Evolutionary conservation across 2,113 vertebrate genomes (phyloP).

Genomic region (Atherinomorus stipes): DNA sequence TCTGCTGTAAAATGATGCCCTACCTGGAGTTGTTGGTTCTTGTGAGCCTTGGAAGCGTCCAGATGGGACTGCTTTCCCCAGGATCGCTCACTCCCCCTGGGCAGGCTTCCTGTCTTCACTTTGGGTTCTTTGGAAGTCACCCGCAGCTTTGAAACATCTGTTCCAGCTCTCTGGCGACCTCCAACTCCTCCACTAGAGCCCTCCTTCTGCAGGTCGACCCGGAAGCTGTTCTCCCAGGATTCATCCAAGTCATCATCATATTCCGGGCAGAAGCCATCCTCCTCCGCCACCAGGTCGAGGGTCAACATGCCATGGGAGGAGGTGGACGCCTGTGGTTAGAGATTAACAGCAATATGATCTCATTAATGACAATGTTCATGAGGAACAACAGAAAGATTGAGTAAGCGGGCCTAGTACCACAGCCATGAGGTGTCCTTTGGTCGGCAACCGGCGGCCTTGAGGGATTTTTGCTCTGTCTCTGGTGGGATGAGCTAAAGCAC

Average conservation of each 20-base stretch:
- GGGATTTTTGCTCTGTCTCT: slow-evolving; percentile 93
- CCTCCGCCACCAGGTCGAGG: slow-evolving; percentile 94
- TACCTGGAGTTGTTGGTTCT: slow-evolving; percentile 54
- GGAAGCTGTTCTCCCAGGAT: slow-evolving; percentile 86
- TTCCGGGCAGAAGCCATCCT: slow-evolving; percentile 84
- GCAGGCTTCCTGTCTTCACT: slow-evolving; percentile 82
- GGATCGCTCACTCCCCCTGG: slow-evolving; percentile 71
- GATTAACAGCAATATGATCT: background rate
- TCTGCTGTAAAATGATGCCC: background rate
- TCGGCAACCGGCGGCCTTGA: slow-evolving; percentile 91
- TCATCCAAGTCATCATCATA: slow-evolving; percentile 59
- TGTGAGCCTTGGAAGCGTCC: slow-evolving; percentile 76
- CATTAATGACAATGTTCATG: background rate
- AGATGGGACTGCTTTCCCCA: slow-evolving; percentile 74
- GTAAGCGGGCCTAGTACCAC: slow-evolving; percentile 80
- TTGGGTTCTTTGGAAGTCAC: slow-evolving; percentile 61
- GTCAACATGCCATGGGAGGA: slow-evolving; percentile 94
- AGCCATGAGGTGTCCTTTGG: slow-evolving; percentile 92
- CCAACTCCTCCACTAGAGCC: slow-evolving; percentile 65
- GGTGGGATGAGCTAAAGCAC: slow-evolving; percentile 89
- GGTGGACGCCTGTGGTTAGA: slow-evolving; percentile 87
- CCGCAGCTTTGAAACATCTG: slow-evolving; percentile 78
- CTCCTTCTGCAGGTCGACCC: slow-evolving; percentile 83
- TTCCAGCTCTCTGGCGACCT: slow-evolving; percentile 84
- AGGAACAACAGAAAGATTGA: background rate